Conservation (phyloP, 2,113 vertebrate genomes). For the Pygathrix nemaeus region DNA sequence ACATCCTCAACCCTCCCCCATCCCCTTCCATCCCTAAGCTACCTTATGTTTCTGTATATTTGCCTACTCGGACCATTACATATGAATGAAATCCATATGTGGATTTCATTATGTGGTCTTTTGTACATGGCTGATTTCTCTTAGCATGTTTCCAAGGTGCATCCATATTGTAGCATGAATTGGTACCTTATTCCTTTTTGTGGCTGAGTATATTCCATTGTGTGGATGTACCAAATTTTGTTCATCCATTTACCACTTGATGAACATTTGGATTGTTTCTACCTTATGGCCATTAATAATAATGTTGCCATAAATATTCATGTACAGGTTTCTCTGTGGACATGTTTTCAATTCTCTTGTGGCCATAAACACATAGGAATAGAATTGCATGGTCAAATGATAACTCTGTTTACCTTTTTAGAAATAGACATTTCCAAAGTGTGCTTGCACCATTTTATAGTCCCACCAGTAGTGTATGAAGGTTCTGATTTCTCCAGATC, state of each 20-base stretch:
- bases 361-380: neutral
- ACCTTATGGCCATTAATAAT: neutral
- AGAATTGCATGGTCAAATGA: neutral
- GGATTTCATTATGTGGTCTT: neutral
- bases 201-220: neutral
- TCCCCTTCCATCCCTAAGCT: neutral
- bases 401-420: neutral
- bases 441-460: neutral
- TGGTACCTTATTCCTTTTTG: constrained; percentile 1
- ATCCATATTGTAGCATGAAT: neutral
- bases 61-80: neutral
- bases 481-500: neutral
- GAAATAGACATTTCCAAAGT: neutral
- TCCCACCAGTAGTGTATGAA: neutral
- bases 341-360: neutral
- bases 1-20: neutral
- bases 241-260: neutral
- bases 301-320: neutral
- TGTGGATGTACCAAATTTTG: neutral
- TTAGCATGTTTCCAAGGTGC: neutral
- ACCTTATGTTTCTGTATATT: neutral
- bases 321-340: neutral
- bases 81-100: neutral
- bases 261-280: neutral
- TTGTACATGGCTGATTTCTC: neutral